A percentile compares a stretch with the other conserved stretches of the same genome.
phyloP scores from a whole-genome alignment of 92 coral and sea anemone species.

The Porites cylindrica region DNA sequence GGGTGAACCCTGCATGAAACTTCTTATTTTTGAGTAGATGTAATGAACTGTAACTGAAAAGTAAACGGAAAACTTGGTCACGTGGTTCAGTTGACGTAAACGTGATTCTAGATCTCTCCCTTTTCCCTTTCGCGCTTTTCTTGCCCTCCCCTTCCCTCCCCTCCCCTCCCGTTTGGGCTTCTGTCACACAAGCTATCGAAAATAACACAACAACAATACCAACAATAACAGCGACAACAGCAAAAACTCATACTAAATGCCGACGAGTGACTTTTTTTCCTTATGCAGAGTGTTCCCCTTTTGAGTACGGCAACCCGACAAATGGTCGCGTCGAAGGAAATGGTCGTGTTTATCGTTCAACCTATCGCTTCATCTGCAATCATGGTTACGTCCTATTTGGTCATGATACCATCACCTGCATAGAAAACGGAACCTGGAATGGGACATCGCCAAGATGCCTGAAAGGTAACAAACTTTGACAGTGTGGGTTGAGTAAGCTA shows the following conservation, averaged over 20 bases:
- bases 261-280: not conserved
- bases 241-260: not conserved
- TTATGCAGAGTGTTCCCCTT: constrained; percentile 9
- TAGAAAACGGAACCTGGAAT: constrained; percentile 63
- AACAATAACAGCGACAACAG: not conserved
- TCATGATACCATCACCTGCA: constrained; percentile 22
- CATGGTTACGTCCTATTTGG: constrained; percentile 35
- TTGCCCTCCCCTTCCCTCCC: too few species aligned
- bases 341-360: constrained; percentile 44
- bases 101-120: too few species aligned
- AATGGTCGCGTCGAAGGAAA: constrained; percentile 39
- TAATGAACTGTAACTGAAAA: too few species aligned
- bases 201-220: not conserved
- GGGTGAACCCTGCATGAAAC: too few species aligned
- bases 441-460: constrained; percentile 57
- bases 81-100: too few species aligned
- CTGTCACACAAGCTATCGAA: too few species aligned
- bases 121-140: too few species aligned
- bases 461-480: constrained; percentile 18
- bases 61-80: too few species aligned
- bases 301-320: not conserved
- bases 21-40: too few species aligned
- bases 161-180: too few species aligned
- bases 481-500: too few species aligned
- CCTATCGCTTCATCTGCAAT: constrained; percentile 30